Evolutionary conservation across 2,888 invertebrate genomes (phyloP).

Genomic region (Bellardia bayeri): DNA sequence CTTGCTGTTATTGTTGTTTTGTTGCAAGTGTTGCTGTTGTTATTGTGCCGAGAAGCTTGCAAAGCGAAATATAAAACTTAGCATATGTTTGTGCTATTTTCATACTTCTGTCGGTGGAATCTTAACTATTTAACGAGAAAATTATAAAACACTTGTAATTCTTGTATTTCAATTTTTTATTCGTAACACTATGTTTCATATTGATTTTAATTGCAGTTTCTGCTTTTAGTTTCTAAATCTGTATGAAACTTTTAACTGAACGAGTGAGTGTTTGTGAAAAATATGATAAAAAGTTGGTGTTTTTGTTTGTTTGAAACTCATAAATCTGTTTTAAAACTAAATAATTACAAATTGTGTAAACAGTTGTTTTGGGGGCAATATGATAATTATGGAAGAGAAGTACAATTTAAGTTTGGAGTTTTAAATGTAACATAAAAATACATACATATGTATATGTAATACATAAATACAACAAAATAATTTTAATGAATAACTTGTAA

Average conservation of each 20-base stretch:
- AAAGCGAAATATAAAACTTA: not conserved
- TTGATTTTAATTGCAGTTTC: constrained; percentile 66
- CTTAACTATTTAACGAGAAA: constrained; percentile 56
- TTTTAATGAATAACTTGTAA: too few relatives aligned
- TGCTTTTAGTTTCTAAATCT: constrained; percentile 7
- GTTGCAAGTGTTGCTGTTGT: not conserved
- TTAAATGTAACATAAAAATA: too few relatives aligned
- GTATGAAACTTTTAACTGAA: constrained; percentile 44
- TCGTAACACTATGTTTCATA: constrained; percentile 25
- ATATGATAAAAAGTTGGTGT: constrained; percentile 61
- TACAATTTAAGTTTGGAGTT: too few relatives aligned
- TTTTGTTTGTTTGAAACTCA: constrained; percentile 49
- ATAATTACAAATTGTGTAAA: constrained; percentile 37
- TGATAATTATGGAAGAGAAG: not conserved
- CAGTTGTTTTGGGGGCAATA: not conserved
- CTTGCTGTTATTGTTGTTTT: not conserved
- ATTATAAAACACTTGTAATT: constrained; percentile 59
- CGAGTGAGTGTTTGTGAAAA: constrained; percentile 43
- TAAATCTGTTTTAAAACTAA: constrained; percentile 65
- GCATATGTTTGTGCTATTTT: constrained; percentile 74
- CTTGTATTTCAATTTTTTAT: constrained; percentile 33
- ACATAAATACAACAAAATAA: too few relatives aligned
- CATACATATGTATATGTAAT: too few relatives aligned
- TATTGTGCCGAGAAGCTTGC: not conserved
- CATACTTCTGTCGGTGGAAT: constrained; percentile 48